phyloP scores from a whole-genome alignment of 2,888 invertebrate species.

The Tolmerus cingulatus region DNA sequence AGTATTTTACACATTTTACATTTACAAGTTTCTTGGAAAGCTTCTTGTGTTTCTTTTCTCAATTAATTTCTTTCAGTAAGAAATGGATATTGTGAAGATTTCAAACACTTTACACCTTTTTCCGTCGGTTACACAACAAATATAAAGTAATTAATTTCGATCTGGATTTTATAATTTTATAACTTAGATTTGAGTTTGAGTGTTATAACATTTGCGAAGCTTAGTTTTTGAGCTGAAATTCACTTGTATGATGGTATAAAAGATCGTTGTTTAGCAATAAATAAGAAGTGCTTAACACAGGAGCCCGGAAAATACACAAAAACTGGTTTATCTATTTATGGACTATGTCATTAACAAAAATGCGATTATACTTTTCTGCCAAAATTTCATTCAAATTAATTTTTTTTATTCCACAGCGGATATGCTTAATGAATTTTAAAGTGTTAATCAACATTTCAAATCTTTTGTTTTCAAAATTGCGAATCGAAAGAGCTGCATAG shows the following conservation, averaged over 20 bases:
- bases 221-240: neutral
- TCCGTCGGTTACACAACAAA: too few relatives aligned
- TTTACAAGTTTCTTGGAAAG: conserved; percentile 11
- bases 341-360: neutral
- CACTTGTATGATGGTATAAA: neutral
- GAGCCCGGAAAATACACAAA: neutral
- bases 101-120: neutral
- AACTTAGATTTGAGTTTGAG: too few relatives aligned
- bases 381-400: neutral
- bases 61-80: neutral
- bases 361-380: neutral
- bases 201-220: neutral
- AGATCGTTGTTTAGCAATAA: neutral
- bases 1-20: conserved; percentile 32
- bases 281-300: neutral
- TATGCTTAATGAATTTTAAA: neutral
- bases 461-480: neutral
- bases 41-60: neutral
- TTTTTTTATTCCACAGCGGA: neutral
- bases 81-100: neutral
- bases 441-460: neutral
- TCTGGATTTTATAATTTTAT: neutral
- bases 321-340: neutral
- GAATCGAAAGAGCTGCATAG: neutral
- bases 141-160: neutral